These are phyloP conservation scores for Vespertilio murinus DNA, from an alignment of 2,797 vertebrate genomes.

Conservation along the genomic window DNA sequence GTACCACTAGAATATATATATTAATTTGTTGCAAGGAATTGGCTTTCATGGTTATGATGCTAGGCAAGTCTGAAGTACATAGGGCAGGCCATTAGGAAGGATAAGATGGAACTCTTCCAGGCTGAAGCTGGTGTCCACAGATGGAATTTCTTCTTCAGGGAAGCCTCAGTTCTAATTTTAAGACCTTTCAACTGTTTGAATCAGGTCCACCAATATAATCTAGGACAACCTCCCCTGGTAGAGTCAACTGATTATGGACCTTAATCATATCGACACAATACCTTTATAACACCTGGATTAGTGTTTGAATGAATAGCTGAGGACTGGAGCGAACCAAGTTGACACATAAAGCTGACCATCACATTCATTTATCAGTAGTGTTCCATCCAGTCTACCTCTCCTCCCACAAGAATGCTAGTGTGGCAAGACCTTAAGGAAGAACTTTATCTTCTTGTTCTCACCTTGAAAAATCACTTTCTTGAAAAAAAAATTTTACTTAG, in stretches of 20 bases:
- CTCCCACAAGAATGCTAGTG: neutral
- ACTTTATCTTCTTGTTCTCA: neutral
- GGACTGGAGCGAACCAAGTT: neutral
- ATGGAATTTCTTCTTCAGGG: neutral
- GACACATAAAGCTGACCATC: neutral
- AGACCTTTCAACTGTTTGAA: neutral
- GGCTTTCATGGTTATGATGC: neutral
- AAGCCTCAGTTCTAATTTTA: neutral
- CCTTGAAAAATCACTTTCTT: neutral
- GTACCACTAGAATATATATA: neutral
- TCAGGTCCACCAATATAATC: neutral
- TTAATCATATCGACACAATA: neutral
- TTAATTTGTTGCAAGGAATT: neutral
- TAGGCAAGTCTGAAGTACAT: neutral
- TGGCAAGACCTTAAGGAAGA: neutral
- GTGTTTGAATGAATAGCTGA: neutral
- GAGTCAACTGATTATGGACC: conserved; percentile 35
- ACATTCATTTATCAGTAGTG: neutral
- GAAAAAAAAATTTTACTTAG: neutral
- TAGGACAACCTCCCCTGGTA: neutral
- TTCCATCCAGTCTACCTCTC: neutral
- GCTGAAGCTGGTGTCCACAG: neutral
- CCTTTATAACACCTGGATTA: neutral
- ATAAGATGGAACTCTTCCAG: neutral
- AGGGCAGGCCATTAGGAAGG: neutral